Conservation (phyloP, 1,140 invertebrate genomes). For the Sminthurinus signatus region DNA sequence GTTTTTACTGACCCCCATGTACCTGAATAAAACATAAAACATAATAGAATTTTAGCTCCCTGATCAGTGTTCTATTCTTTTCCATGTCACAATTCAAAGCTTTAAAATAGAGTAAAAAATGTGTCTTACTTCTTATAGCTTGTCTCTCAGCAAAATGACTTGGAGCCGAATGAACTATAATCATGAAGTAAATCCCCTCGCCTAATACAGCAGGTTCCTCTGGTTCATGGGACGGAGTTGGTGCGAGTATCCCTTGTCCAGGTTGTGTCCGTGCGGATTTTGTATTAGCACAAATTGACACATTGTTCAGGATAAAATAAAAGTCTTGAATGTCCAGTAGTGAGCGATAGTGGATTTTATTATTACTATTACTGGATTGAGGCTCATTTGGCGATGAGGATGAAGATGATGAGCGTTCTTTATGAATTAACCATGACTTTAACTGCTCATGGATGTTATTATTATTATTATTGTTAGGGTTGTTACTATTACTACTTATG, state of each 20-base stretch:
- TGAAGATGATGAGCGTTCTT: constrained; percentile 3
- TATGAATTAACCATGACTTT: constrained; percentile 25
- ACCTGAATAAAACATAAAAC: too few species aligned
- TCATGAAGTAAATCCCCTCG: constrained; percentile 38
- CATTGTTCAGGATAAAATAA: constrained; percentile 30
- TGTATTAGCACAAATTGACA: constrained; percentile 22
- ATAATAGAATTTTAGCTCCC: too few species aligned
- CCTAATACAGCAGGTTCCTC: not conserved
- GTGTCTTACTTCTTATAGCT: constrained; percentile 42
- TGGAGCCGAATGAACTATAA: constrained; percentile 46
- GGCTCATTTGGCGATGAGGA: constrained; percentile 1
- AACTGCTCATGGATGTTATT: constrained; percentile 20
- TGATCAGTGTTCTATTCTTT: too few species aligned
- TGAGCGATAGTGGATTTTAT: not conserved
- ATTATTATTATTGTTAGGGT: not conserved
- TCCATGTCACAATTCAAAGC: too few species aligned
- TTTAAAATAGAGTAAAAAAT: too few species aligned
- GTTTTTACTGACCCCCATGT: constrained; percentile 41
- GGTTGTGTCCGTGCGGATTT: not conserved
- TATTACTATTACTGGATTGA: not conserved
- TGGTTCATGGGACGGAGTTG: not conserved
- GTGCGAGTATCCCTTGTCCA: not conserved
- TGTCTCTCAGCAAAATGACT: constrained; percentile 46
- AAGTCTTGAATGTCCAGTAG: constrained; percentile 29
- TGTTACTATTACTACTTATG: not conserved